Conservation (phyloP, 2,888 invertebrate genomes). For the Leptopilina drosophilae region DNA sequence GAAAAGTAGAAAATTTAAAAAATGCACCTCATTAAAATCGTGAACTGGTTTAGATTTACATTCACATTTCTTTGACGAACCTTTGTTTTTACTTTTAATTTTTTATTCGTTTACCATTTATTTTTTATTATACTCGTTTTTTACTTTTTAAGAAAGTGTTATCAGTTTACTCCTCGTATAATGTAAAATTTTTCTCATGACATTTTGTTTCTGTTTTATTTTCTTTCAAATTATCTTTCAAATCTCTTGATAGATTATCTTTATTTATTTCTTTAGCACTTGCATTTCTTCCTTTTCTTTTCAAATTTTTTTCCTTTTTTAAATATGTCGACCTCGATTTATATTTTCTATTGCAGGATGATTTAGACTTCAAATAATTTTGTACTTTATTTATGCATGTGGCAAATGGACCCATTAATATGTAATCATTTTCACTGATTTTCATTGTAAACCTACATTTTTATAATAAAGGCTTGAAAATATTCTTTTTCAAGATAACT, state of each 20-base stretch:
- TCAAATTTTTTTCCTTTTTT: background rate
- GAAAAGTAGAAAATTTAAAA: background rate
- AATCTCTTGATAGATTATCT: background rate
- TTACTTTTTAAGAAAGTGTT: background rate
- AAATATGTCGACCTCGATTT: constrained; percentile 5
- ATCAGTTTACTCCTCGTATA: background rate
- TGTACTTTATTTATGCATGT: constrained; percentile 7
- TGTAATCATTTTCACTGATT: constrained; percentile 55
- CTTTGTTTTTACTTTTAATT: background rate
- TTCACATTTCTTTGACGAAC: background rate
- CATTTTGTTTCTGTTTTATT: background rate
- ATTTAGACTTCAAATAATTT: background rate
- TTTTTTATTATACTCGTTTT: background rate
- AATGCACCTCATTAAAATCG: background rate
- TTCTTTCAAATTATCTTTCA: background rate
- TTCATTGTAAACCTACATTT: constrained; percentile 57
- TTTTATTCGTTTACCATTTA: background rate
- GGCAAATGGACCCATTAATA: constrained; percentile 59
- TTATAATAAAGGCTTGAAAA: background rate
- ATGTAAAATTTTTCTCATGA: background rate
- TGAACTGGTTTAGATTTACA: background rate
- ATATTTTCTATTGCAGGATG: background rate
- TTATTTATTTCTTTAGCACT: background rate
- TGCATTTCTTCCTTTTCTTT: background rate
- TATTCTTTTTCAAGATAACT: background rate